Evolutionary conservation across 2,888 invertebrate species (phyloP), one percentile per base, ranked within the genome.

Genomic region (Odontocolon sp.): DNA sequence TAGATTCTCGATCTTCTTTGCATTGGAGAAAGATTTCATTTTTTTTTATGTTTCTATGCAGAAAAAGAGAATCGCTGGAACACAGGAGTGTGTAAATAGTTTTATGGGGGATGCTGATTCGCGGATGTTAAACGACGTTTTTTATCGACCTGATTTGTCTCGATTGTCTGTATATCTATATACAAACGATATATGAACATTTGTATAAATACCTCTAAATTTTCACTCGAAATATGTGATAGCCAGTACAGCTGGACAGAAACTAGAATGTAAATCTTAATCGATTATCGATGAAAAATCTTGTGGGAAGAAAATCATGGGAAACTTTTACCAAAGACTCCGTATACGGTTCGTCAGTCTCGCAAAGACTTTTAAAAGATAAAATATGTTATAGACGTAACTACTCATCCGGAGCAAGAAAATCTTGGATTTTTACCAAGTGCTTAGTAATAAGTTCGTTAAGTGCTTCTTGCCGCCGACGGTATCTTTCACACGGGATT

Each of bases 1-100:
- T 71, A 74, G 73, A 78, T 69, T 77, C 77, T 69, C 69, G 64
- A 77, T 78, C 72, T 72, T 74, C 66, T 63, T 63, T 56, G 77
- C 67, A 63, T 63, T 33, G 68, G 67, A 50, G 40, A 45, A 63
- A 77, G 70, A 66, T 70, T 45, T 42, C 26, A 16, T 18, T 45
- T 28, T 33, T 47, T 36, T 57, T 66, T 66, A 9, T 52, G 57
- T 64, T 72, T 61, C 50, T 57, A 68, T 67, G 72, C 56, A 11
- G 63, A 72, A 11, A 40, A 63, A 45, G 28, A 40, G 40, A 66
- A 28, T 9, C 8, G 6, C 16, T 26, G 33, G 23, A n/a, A 31
- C 8, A 11, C 40, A 23, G 45, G 61, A 66, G 71, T 67, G 71
- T 76, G 36, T 50, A 42, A 77, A 71, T 56, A 40, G 9, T 72